phyloP scores from a whole-genome alignment of 2,888 invertebrate genomes.

The Melanchra persicariae region DNA sequence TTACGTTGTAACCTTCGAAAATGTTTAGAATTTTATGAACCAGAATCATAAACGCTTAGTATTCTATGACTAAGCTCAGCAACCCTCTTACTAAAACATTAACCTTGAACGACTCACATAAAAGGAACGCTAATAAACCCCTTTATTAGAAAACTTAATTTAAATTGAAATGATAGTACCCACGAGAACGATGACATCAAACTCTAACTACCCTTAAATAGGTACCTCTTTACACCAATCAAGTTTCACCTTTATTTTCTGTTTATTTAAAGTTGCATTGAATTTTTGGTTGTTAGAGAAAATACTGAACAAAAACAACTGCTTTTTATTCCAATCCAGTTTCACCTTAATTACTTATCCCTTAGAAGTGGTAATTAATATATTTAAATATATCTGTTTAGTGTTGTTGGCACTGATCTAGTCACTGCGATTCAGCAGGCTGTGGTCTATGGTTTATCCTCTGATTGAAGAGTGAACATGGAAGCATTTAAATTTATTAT shows the following conservation, averaged over 20 bases:
- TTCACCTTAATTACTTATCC: rapidly evolving
- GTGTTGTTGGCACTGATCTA: too few relatives aligned
- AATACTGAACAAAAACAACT: not conserved
- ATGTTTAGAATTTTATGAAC: not conserved
- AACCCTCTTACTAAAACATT: slow-evolving; percentile 23
- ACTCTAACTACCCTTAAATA: slow-evolving; percentile 26
- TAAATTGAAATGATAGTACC: slow-evolving; percentile 55
- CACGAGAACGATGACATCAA: slow-evolving; percentile 50
- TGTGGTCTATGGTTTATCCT: not conserved
- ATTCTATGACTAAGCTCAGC: not conserved
- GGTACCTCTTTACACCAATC: slow-evolving; percentile 1
- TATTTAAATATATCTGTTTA: too few relatives aligned
- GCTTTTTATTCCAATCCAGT: not conserved
- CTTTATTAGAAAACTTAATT: slow-evolving; percentile 51
- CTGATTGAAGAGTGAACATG: slow-evolving; percentile 34
- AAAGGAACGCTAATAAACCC: slow-evolving; percentile 34
- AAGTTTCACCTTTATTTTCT: slow-evolving; percentile 14
- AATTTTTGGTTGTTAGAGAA: not conserved
- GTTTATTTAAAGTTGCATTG: rapidly evolving
- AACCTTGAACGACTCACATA: slow-evolving; percentile 44
- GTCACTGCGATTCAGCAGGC: not conserved
- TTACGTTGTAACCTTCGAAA: too few relatives aligned
- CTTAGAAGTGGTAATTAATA: too few relatives aligned
- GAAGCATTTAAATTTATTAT: slow-evolving; percentile 36
- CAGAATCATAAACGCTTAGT: not conserved